Evolutionary conservation across 2,888 invertebrate genomes (phyloP).

Genomic region (Elegia similella): DNA sequence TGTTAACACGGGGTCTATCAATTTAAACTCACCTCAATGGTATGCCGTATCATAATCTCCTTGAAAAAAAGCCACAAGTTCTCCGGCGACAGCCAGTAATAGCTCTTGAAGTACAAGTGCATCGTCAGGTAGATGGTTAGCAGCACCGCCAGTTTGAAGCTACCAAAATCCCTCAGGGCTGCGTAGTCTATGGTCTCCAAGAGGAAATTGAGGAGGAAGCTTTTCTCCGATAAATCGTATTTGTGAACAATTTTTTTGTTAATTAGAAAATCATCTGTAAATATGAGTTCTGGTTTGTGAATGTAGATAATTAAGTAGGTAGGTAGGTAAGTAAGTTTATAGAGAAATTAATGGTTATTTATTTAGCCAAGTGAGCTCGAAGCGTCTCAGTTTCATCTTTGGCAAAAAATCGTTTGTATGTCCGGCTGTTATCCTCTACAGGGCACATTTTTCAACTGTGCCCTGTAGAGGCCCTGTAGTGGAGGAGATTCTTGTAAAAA

Average conservation of each 20-base stretch:
- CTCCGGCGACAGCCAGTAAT: conserved; percentile 58
- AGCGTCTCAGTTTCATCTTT: no score
- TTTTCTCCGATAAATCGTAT: conserved; percentile 52
- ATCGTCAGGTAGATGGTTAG: conserved; percentile 57
- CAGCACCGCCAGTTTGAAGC: conserved; percentile 52
- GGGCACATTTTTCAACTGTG: no score
- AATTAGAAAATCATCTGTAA: conserved; percentile 45
- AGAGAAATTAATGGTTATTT: no score
- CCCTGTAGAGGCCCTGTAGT: no score
- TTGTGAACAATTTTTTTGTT: conserved; percentile 53
- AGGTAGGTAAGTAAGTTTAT: no score
- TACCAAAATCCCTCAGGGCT: conserved; percentile 55
- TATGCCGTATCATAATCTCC: conserved; percentile 64
- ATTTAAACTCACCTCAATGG: conserved; percentile 52
- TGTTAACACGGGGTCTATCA: no score
- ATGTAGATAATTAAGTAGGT: no score
- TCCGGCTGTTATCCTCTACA: no score
- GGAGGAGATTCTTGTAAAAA: no score
- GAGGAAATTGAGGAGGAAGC: conserved; percentile 50
- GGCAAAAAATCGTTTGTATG: no score
- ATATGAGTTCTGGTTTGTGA: background rate
- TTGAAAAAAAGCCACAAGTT: conserved; percentile 64
- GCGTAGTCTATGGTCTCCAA: conserved; percentile 57
- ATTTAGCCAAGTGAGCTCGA: no score
- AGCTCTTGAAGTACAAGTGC: conserved; percentile 63